Conservation (phyloP, 2,888 invertebrate species). For the Busseola fusca region DNA sequence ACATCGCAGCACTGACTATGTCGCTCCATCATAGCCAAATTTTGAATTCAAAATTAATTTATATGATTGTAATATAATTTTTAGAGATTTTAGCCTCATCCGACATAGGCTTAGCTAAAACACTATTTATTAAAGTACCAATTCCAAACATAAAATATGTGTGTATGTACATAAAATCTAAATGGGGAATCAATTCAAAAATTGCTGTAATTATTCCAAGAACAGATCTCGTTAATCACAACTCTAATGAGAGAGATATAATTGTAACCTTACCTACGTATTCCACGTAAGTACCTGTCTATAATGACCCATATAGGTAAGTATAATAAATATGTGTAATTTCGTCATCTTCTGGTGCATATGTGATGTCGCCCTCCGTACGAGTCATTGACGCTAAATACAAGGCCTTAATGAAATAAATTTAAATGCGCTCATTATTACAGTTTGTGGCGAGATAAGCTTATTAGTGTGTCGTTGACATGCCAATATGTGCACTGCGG, state of each 20-base stretch:
- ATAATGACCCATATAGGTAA: neutral
- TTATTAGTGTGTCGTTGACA: constrained; percentile 34
- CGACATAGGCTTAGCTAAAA: no score
- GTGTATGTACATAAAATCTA: no score
- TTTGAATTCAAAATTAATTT: no score
- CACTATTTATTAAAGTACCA: no score
- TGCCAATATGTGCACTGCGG: constrained; percentile 9
- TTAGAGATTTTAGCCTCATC: no score
- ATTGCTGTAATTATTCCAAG: constrained; percentile 17
- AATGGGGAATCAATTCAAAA: neutral
- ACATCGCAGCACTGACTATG: no score
- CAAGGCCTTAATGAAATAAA: constrained; percentile 2
- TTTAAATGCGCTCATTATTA: constrained; percentile 14
- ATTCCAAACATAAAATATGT: no score
- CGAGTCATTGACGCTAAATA: constrained; percentile 21
- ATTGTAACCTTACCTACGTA: neutral
- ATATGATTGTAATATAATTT: no score
- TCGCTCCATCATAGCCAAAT: no score
- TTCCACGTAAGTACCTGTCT: neutral
- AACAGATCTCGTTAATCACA: constrained; percentile 5
- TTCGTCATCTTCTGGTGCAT: neutral
- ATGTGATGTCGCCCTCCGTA: neutral
- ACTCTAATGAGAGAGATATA: neutral
- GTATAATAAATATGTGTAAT: constrained; percentile 16
- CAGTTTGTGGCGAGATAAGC: constrained; percentile 4